Evolutionary conservation across 1,140 invertebrate species (phyloP), one percentile per base, ranked within the genome.

Genomic region (Drosophila dunni): DNA sequence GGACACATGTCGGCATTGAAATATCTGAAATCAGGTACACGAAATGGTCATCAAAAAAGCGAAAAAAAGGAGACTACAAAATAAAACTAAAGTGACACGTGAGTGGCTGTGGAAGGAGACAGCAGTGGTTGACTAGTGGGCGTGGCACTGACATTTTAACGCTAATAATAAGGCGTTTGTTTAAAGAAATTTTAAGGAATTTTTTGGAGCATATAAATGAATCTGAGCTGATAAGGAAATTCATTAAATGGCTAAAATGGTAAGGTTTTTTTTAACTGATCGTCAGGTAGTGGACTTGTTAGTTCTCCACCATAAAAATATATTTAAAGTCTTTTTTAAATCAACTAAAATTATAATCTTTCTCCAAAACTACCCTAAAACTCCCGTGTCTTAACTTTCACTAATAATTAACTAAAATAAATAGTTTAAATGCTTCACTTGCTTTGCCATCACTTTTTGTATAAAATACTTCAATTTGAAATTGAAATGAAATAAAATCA

Each of bases 151-250:
- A 42, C 38, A 72, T 72, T 63, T 66, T 40, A 29, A 58, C 45
- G 67, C 58, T 75, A 63, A 75, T 75, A 75, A 75, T 70, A 67
- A 75, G 72, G 51, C 67, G 54, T 75, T 70, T 75, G 70, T 75
- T 75, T 75, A 70, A 75, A 75, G 72, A 20, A 20, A 20, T 20
- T 20, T 20, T 20, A 20, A 20, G 17, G 1, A 17, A 1, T 17
- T 17, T 17, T 17, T 17, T 17, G 1, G 17, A 20, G 17, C 0
- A 20, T 20, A 20, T 2, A 20, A 20, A 20, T 20, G 0, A 20
- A 20, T 20, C 1, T 17, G 0, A 1, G 17, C 17, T 20, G 17
- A 20, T 0, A 20, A 20, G 17, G 0, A 20, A 20, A 2, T 20
- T 20, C 17, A 20, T 1, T 20, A 20, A 20, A 20, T 20, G 17